Base-by-base conservation (phyloP, 2,888 invertebrate genomes). In the Pilophorus perplexus region DNA sequence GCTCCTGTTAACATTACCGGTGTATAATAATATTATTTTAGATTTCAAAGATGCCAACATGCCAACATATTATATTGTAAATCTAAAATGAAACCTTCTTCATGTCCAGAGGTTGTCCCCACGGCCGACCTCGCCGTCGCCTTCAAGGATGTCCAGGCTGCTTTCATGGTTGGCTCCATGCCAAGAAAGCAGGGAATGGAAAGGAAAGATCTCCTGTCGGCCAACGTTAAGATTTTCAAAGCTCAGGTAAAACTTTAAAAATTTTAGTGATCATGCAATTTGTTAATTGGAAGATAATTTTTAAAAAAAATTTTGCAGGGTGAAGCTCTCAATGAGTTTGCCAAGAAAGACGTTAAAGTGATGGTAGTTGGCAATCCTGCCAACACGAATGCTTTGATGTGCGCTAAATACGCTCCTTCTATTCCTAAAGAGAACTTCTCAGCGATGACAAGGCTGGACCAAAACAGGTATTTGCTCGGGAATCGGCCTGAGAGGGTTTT, bases 331-430 rank as follows among this genome's bases (percentile, higher is more conserved):
- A 90, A 98, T 75, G 85, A 92, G 76, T 83, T 84, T 76, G 93
- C 97, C 28, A 90, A 89, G 73, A 96, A 96, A 75, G 88, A 88
- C 76, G 90, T 96, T 44, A 98, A 96, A 81, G 93, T 89, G 68
- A 82, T 99, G 46, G 98, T 99, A 37, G 99, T 99, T 72, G 99
- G 99, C 42, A 99, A 99, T 79, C 99, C 99, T 57, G 99, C 99
- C 16, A 99, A 99, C 78, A 99, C 99, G 2, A 99, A 99, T 80
- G 97, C 97, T 10, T 80, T 93, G 55, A 93, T 99, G 73, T 94
- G 95, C 77, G 89, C 93, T 10, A 92, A 93, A 75, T 97, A 94
- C 76, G 95, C 95, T 23, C 95, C 96, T 12, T 90, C 93, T 20
- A 97, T 99, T 75, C 96, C 98, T 16, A 88, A 87, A 73, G 89